These are phyloP conservation scores for Blomia tropicalis DNA, from an alignment of 2,888 invertebrate species.

Conservation along the genomic window DNA sequence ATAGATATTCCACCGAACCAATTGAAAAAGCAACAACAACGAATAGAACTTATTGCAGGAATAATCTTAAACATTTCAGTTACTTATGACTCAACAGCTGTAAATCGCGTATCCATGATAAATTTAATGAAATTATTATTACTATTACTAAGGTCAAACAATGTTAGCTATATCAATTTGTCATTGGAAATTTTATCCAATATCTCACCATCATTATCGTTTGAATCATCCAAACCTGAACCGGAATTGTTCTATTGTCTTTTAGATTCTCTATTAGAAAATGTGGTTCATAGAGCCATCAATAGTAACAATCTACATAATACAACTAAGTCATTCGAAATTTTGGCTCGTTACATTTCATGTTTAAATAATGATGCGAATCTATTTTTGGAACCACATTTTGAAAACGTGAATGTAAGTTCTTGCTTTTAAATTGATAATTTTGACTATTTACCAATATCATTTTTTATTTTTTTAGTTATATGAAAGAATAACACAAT, in stretches of 20 bases:
- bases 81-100: constrained; percentile 13
- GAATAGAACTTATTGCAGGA: constrained; percentile 18
- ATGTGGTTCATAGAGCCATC: constrained; percentile 16
- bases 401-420: constrained; percentile 21
- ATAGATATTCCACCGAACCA: constrained; percentile 12
- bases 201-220: constrained; percentile 17
- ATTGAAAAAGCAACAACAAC: constrained; percentile 15
- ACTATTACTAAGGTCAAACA: constrained; percentile 18
- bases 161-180: constrained; percentile 17
- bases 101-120: constrained; percentile 7
- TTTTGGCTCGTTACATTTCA: constrained; percentile 23
- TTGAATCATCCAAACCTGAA: not conserved
- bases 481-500: constrained; percentile 22
- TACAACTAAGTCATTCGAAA: constrained; percentile 24
- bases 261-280: not conserved
- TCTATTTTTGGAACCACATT: constrained; percentile 11
- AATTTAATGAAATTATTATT: constrained; percentile 24
- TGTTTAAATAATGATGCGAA: constrained; percentile 3
- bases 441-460: not conserved
- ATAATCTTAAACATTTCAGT: constrained; percentile 24
- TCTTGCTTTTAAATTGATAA: not conserved
- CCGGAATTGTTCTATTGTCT: not conserved
- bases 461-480: constrained; percentile 6
- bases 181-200: constrained; percentile 25
- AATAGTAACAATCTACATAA: constrained; percentile 21